These are phyloP conservation scores for Tyrophagus putrescentiae DNA, from an alignment of 1,140 invertebrate species.

Conservation along the genomic window DNA sequence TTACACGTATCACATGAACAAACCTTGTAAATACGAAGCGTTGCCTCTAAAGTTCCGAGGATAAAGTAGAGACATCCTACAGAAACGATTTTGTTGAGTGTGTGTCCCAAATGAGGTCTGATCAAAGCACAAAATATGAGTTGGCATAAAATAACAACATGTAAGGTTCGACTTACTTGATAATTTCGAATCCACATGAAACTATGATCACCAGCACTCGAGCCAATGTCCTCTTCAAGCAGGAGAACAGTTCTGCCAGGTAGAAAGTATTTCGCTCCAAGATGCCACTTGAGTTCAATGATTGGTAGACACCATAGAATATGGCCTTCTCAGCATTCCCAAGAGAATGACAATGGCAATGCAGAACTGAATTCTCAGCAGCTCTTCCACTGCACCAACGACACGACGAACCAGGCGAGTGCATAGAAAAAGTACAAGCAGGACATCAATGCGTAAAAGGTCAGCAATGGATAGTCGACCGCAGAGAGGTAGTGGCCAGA, in stretches of 20 bases:
- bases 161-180: conserved; percentile 54
- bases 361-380: conserved; percentile 88
- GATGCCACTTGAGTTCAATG: conserved; percentile 52
- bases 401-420: conserved; percentile 65
- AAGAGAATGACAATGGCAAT: conserved; percentile 74
- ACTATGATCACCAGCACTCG: conserved; percentile 85
- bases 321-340: conserved; percentile 68
- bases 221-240: conserved; percentile 70
- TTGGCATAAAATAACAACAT: background rate
- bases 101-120: conserved; percentile 66
- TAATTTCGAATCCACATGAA: conserved; percentile 82
- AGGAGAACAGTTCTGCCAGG: conserved; percentile 72
- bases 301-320: conserved; percentile 75
- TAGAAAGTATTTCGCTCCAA: conserved; percentile 48
- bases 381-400: conserved; percentile 71
- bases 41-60: conserved; percentile 63
- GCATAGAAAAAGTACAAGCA: conserved; percentile 65
- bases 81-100: conserved; percentile 65
- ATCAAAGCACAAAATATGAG: conserved; percentile 24
- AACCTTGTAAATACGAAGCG: conserved; percentile 51
- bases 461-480: conserved; percentile 52
- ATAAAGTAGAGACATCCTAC: conserved; percentile 65
- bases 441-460: conserved; percentile 82
- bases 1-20: conserved; percentile 16
- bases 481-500: conserved; percentile 54